Base-by-base conservation (phyloP, 2,797 vertebrate genomes). In the Eptatretus atami region DNA sequence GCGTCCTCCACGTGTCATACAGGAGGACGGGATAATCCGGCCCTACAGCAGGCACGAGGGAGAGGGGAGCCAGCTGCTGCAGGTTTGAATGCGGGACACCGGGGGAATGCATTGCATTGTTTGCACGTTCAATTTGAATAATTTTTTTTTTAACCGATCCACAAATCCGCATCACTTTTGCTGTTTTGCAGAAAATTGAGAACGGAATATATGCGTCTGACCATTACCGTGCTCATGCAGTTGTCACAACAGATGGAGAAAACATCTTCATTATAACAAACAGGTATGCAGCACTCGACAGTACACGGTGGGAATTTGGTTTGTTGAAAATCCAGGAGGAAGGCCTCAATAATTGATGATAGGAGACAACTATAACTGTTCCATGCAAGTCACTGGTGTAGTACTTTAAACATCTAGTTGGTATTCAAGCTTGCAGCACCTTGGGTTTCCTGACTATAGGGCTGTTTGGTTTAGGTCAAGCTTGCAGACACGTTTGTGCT, bases 21-120 rank as follows among this genome's bases (percentile, higher is more conserved):
- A 70, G 0, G 85, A 95, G 63, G 92, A 98, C 0, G 88, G 92
- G 55, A 78, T 98, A 73, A 82, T 98, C 65, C 75, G 86, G 9
- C 86, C 88, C 0, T 96, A 93, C 2, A 67, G 84, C 72, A 74
- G 76, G 53, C 75, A 72, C 6, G 82, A 84, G 71, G 82, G 88
- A 1, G 77, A 82, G 69, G 90, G 88, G 1, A 82, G 74, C n/a
- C 79, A 88, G 65, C 75, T 98, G 15, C 84, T 84, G 73, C 84
- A 98, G 84, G 92, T 98, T 74, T 25, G 57, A 25, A n/a, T 25
- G 57, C 57, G 57, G 57, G 57, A 25, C 57, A 24, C 55, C 15
- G 55, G 55, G 9, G 55, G 15, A 44, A 44, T 44, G 31, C 31
- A 44, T 44, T 44, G 31, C 31, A 44, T 44, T 8, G 6, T 8